A percentile compares a stretch with the other conserved stretches of the same genome.
phyloP scores from a whole-genome alignment of 2,113 vertebrate genomes.

The Merops nubicus region DNA sequence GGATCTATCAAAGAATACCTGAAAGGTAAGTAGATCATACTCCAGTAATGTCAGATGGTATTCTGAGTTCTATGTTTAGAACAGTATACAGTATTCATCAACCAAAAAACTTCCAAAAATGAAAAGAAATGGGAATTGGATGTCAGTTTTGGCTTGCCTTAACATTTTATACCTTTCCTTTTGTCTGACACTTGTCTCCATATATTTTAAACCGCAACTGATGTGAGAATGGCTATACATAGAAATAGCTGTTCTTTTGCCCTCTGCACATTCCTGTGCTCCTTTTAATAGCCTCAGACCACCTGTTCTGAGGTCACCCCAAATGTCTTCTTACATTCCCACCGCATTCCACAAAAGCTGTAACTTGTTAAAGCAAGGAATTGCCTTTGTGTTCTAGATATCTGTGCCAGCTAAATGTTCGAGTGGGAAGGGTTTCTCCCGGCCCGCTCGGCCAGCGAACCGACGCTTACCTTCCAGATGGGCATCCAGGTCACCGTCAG shows the following conservation, averaged over 20 bases:
- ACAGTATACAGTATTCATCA: neutral
- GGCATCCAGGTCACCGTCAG: slow-evolving; percentile 84
- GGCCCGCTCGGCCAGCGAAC: slow-evolving; percentile 90
- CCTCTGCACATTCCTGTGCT: slow-evolving; percentile 26
- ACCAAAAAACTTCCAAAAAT: neutral
- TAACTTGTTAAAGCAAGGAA: slow-evolving; percentile 3
- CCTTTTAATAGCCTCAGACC: slow-evolving; percentile 44
- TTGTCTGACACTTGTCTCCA: neutral
- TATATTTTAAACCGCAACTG: neutral
- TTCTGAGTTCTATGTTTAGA: neutral
- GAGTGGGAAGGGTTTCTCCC: slow-evolving; percentile 86
- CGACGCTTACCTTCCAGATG: slow-evolving; percentile 91
- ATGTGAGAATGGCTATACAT: neutral
- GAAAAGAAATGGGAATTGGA: neutral
- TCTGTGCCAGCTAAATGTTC: slow-evolving; percentile 59
- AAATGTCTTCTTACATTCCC: neutral
- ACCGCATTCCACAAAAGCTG: neutral
- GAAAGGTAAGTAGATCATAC: neutral
- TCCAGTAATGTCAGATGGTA: neutral
- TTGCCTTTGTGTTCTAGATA: slow-evolving; percentile 75
- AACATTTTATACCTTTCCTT: neutral
- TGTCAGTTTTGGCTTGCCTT: neutral
- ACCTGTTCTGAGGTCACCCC: slow-evolving; percentile 15
- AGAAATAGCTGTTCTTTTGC: slow-evolving; percentile 30
- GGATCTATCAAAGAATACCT: neutral